These are phyloP conservation scores for Ormyrus labotus DNA, from an alignment of 2,888 invertebrate genomes.

Conservation along the genomic window DNA sequence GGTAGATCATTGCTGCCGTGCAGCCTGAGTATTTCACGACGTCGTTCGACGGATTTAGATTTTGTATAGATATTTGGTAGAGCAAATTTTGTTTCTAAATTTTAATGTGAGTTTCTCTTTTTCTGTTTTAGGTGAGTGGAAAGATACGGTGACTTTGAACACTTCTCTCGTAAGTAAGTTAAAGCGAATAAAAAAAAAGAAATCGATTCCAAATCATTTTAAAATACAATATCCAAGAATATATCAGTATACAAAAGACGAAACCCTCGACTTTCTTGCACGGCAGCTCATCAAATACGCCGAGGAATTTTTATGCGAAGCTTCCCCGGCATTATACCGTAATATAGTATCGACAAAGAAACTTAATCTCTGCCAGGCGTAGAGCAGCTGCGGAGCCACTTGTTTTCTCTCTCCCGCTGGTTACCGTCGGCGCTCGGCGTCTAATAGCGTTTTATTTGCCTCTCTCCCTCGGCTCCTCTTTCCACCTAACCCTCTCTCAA, in stretches of 20 bases:
- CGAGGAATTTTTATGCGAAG: constrained; percentile 29
- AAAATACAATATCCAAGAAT: too few species aligned
- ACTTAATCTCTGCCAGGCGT: constrained; percentile 34
- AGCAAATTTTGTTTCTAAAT: neutral
- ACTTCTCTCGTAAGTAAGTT: too few species aligned
- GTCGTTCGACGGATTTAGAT: neutral
- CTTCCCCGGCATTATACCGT: constrained; percentile 22
- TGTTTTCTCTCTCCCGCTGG: neutral
- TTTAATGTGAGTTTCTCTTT: constrained; percentile 3
- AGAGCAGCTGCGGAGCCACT: neutral
- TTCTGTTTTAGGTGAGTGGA: constrained; percentile 50
- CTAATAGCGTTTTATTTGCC: constrained; percentile 49
- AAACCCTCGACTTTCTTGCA: neutral
- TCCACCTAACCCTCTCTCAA: constrained; percentile 21
- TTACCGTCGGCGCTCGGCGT: neutral
- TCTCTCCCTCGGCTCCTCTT: constrained; percentile 6
- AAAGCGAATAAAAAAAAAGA: too few species aligned
- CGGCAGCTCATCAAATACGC: constrained; percentile 37
- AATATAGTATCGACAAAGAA: constrained; percentile 46
- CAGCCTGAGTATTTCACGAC: neutral
- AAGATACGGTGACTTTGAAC: too few species aligned
- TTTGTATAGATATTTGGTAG: too few species aligned
- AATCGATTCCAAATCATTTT: too few species aligned
- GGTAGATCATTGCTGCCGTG: neutral
- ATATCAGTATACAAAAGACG: too few species aligned